Evolutionary conservation across 2,888 invertebrate genomes (phyloP).

Genomic region (Drosophila monieri): DNA sequence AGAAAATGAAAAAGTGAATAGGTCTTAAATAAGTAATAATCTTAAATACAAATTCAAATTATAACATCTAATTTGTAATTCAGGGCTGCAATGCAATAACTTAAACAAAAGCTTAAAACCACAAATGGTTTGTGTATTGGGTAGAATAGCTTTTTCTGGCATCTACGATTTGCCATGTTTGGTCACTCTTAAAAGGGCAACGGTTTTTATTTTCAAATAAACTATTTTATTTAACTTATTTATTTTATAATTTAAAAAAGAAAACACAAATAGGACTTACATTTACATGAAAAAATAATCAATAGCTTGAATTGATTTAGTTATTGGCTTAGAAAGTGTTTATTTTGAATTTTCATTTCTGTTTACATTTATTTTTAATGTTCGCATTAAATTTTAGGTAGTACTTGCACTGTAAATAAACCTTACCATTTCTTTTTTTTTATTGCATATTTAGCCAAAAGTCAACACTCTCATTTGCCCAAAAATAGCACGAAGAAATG

Average conservation of each 20-base stretch:
- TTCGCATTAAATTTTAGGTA: neutral
- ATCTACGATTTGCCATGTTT: neutral
- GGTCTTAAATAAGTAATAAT: neutral
- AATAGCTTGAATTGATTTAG: no score
- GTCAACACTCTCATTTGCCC: conserved; percentile 19
- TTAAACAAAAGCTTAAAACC: neutral
- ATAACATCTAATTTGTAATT: neutral
- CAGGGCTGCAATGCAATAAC: neutral
- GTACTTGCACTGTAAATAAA: neutral
- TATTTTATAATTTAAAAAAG: no score
- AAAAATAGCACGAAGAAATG: conserved; percentile 19
- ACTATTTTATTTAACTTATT: no score
- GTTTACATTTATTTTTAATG: neutral
- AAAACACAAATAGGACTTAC: no score
- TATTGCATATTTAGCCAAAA: conserved; percentile 3
- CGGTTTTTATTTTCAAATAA: neutral
- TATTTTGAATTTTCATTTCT: neutral
- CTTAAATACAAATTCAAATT: neutral
- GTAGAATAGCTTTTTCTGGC: neutral
- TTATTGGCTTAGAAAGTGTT: neutral
- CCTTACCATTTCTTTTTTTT: neutral
- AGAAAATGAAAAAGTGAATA: no score
- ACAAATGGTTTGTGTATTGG: neutral
- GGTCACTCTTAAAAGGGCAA: neutral
- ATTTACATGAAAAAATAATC: no score